Conservation (phyloP, 1,140 invertebrate species). For the Leptopilina clavipes region DNA sequence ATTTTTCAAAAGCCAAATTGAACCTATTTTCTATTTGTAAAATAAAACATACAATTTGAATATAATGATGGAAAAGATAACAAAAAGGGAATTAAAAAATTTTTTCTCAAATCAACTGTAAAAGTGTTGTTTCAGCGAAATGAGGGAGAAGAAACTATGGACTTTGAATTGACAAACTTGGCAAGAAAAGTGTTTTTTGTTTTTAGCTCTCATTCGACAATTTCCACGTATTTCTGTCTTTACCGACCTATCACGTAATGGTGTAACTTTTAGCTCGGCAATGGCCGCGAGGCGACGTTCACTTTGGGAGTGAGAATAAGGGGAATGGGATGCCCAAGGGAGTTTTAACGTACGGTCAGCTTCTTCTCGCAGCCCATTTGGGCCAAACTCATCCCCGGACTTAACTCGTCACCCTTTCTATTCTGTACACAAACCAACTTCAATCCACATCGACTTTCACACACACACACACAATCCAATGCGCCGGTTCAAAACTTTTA, state of each 20-base stretch:
- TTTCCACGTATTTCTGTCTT: slow-evolving; percentile 48
- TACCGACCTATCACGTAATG: slow-evolving; percentile 66
- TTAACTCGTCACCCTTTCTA: not conserved
- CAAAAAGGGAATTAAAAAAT: no score
- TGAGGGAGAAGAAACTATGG: not conserved
- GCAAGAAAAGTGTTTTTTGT: slow-evolving; percentile 36
- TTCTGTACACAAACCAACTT: slow-evolving; percentile 17
- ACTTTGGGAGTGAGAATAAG: slow-evolving; percentile 36
- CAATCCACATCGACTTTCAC: slow-evolving; percentile 40
- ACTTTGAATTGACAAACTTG: slow-evolving; percentile 25
- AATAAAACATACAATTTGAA: no score
- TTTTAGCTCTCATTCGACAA: slow-evolving; percentile 23
- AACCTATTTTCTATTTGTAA: no score
- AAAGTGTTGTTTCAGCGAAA: not conserved
- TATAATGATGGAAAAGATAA: no score
- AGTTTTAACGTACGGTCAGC: slow-evolving; percentile 68
- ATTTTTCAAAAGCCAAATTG: no score
- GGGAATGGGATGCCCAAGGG: slow-evolving; percentile 44
- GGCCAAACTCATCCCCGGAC: slow-evolving; percentile 33
- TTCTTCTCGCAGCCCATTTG: slow-evolving; percentile 37
- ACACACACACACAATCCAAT: slow-evolving; percentile 42
- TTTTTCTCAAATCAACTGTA: not conserved
- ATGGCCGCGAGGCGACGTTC: slow-evolving; percentile 27
- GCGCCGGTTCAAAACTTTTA: slow-evolving; percentile 54
- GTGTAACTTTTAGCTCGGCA: slow-evolving; percentile 63